Evolutionary conservation across 2,888 invertebrate genomes (phyloP).

Genomic region (Caprella mutica): DNA sequence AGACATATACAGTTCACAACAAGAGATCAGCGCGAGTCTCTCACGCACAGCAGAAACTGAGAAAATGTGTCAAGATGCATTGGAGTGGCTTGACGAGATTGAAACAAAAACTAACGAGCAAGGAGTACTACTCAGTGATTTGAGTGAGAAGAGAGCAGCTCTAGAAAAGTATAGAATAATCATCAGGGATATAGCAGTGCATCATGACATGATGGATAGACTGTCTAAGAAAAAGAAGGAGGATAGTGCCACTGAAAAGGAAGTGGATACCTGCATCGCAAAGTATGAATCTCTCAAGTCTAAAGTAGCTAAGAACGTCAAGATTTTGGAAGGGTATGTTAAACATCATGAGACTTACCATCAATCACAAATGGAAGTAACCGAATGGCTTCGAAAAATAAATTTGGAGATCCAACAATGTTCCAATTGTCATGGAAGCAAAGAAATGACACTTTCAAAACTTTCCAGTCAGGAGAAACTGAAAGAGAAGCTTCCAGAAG

Average conservation of each 20-base stretch:
- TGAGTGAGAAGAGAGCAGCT: constrained; percentile 80
- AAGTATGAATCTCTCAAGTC: constrained; percentile 60
- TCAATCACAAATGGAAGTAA: constrained; percentile 64
- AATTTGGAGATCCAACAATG: constrained; percentile 72
- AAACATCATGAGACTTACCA: constrained; percentile 77
- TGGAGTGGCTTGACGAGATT: constrained; percentile 79
- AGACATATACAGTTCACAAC: constrained; percentile 43
- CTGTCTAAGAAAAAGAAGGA: constrained; percentile 61
- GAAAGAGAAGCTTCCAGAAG: constrained; percentile 55
- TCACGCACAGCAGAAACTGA: constrained; percentile 34
- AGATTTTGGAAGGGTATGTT: constrained; percentile 61
- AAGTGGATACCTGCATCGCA: constrained; percentile 57
- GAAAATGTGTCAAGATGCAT: constrained; percentile 49
- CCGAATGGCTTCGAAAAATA: constrained; percentile 71
- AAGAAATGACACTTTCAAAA: constrained; percentile 55
- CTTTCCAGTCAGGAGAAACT: constrained; percentile 61
- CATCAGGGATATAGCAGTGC: constrained; percentile 67
- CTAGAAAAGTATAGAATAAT: constrained; percentile 75
- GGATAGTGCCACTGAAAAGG: constrained; percentile 49
- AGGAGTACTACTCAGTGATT: constrained; percentile 56
- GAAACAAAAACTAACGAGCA: constrained; percentile 64
- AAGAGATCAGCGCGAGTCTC: constrained; percentile 30
- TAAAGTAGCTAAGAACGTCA: constrained; percentile 53
- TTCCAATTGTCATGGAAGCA: constrained; percentile 77
- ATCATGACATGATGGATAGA: constrained; percentile 64